Base-by-base conservation (phyloP, 2,888 invertebrate species). In the Dynastes grantii region DNA sequence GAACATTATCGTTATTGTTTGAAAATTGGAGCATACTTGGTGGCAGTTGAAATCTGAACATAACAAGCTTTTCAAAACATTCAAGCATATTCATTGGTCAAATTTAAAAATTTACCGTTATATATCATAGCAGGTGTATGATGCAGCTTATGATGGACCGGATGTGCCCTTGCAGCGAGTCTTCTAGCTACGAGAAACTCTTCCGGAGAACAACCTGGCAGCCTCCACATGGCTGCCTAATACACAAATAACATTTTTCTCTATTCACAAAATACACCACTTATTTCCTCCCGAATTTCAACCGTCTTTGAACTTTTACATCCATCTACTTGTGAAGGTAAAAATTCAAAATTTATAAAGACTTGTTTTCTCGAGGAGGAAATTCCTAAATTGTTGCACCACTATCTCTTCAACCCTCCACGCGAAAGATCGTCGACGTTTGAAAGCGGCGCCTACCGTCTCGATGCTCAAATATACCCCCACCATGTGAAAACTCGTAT, bases 41-140 rank as follows among this genome's bases (percentile, higher is more conserved):
- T 1, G 40, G 9, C 2, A 40, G 8, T 40, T 40, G 40, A 40
- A 8, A 40, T 40, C 2, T 45, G 1, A 22, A 22, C 22, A 22
- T 22, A 22, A 22, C 13, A 16, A 55, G 55, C 2, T 53, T 53
- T 55, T 16, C 9, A 55, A 55, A 53, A 53, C 13, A 53, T 53
- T 3, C 8, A 8, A 8, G 22, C 16, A 63, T 4, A 32, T 27
- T 27, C 27, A 13, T 29, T 1, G n/a, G 29, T 29, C 2, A 13
- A 29, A 3, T 1, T 29, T 13, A 29, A 45, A 27, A 22, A 16
- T 32, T 81, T 90, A 91, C 91, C 91, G 86, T 91, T 91, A 84
- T 91, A 91, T 82, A 91, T 88, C 88, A 91, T 90, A 79, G 89
- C 89, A 76, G 90, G 88, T 16, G 90, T 85, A 81, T 90, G 89